Percentiles rank a stretch among this genome's conserved stretches.
These are phyloP conservation scores for Enteromius anoplus DNA, from an alignment of 2,797 vertebrate species.

Conservation along the genomic window DNA sequence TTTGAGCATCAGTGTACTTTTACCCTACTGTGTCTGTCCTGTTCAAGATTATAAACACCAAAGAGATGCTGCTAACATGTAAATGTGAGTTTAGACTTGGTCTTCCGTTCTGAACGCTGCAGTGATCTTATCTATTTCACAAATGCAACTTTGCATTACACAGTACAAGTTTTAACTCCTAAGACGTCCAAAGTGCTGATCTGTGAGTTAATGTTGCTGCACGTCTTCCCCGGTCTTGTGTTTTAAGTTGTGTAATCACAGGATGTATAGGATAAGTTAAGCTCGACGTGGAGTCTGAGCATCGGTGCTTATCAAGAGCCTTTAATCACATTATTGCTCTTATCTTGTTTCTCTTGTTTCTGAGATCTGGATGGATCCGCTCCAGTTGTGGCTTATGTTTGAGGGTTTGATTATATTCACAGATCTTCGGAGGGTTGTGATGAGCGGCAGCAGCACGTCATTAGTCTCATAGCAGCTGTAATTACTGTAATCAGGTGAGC, in stretches of 20 bases:
- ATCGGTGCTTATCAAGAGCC: neutral
- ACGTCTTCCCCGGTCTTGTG: neutral
- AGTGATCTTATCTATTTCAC: neutral
- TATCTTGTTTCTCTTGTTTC: neutral
- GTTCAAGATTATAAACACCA: neutral
- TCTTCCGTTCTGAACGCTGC: neutral
- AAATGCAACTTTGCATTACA: neutral
- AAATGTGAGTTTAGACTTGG: neutral
- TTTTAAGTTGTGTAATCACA: neutral
- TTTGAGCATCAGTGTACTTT: no score
- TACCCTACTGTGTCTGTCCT: neutral
- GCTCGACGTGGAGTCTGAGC: neutral
- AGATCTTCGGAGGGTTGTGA: neutral
- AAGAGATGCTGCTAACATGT: neutral
- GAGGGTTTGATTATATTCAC: neutral
- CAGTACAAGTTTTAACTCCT: neutral
- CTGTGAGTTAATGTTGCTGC: neutral
- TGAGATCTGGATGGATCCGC: neutral
- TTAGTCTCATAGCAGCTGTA: neutral
- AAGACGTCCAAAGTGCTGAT: neutral
- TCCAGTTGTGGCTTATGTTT: neutral
- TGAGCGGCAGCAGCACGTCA: neutral
- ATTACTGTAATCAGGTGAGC: conserved; percentile 19
- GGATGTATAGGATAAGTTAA: neutral
- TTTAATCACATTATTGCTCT: neutral